Base-by-base conservation (phyloP, 2,797 vertebrate species). In the Xiphorhynchus erythropygius region DNA sequence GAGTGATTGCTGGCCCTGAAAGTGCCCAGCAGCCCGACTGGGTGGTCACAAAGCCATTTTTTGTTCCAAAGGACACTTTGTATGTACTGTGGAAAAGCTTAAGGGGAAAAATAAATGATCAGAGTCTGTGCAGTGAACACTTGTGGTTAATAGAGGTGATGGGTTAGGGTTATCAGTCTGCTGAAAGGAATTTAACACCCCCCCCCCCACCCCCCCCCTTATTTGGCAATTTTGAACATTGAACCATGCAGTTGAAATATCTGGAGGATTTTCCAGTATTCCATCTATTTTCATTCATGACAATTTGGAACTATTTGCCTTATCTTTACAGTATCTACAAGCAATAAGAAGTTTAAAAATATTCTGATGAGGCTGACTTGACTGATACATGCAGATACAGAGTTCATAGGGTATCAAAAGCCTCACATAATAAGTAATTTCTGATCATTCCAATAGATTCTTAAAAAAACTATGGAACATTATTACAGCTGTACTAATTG, bases 241-340 rank as follows among this genome's bases (percentile, higher is more conserved):
- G 77, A 79, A 53, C n/a, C 7, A 35, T 5, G 11, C 24, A 21
- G 33, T 57, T 56, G 11, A 57, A 23, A 55, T 93, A 90, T 91
- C 53, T 92, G 69, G 50, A 82, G 37, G 49, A 59, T 81, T 87
- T 84, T 92, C 8, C 47, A 92, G 6, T 86, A 32, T 92, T 89
- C 18, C 7, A 24, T 90, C 52, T 57, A 94, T 60, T 41, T 94
- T 94, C 49, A 84, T 94, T 97, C 57, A 57, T 88, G 44, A 70
- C 87, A 91, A 47, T 95, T 93, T 87, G 91, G 62, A 92, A 93
- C 55, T 19, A 56, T 91, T 94, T 88, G 37, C 62, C 67, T 82
- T 84, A 28, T 85, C 35, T 92, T 77, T 84, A 64, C 24, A n/a
- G 10, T 84, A 53, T 60, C 41, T 39, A 33, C 63, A 89, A 84